phyloP scores from a whole-genome alignment of 1,140 invertebrate genomes.

The Littorina saxatilis region DNA sequence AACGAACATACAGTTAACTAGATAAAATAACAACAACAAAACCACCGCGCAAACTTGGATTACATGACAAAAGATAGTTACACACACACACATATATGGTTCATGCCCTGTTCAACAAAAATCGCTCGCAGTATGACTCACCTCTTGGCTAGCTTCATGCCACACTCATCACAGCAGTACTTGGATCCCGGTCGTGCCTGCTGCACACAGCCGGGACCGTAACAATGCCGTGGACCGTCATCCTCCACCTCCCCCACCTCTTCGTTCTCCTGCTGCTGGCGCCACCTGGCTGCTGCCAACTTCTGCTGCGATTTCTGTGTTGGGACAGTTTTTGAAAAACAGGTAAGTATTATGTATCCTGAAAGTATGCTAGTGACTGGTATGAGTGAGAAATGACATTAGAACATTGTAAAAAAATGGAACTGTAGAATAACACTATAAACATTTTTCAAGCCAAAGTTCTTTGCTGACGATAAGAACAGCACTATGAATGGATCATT shows the following conservation, averaged over 20 bases:
- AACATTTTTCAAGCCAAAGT: too few relatives aligned
- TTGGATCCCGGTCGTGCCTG: slow-evolving; percentile 89
- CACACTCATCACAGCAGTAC: slow-evolving; percentile 97
- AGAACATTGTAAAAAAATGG: not conserved
- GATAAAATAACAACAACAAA: too few relatives aligned
- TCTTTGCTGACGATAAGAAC: too few relatives aligned
- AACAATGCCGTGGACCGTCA: slow-evolving; percentile 84
- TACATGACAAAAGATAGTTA: too few relatives aligned
- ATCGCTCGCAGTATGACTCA: too few relatives aligned
- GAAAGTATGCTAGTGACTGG: not conserved
- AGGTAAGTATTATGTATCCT: not conserved
- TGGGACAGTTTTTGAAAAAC: not conserved
- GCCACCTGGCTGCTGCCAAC: slow-evolving; percentile 18
- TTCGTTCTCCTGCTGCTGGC: slow-evolving; percentile 33
- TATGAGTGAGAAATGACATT: not conserved
- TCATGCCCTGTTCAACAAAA: too few relatives aligned
- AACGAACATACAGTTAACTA: too few relatives aligned
- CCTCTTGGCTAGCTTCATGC: slow-evolving; percentile 89
- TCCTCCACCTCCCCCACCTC: slow-evolving; percentile 59
- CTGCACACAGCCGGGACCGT: slow-evolving; percentile 90
- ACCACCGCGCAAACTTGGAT: too few relatives aligned
- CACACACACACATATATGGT: too few relatives aligned
- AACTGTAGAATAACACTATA: too few relatives aligned
- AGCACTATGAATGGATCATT: too few relatives aligned
- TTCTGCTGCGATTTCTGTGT: slow-evolving; percentile 51